Conservation (phyloP, 2,888 invertebrate species). For the Steinernema carpocapsae region DNA sequence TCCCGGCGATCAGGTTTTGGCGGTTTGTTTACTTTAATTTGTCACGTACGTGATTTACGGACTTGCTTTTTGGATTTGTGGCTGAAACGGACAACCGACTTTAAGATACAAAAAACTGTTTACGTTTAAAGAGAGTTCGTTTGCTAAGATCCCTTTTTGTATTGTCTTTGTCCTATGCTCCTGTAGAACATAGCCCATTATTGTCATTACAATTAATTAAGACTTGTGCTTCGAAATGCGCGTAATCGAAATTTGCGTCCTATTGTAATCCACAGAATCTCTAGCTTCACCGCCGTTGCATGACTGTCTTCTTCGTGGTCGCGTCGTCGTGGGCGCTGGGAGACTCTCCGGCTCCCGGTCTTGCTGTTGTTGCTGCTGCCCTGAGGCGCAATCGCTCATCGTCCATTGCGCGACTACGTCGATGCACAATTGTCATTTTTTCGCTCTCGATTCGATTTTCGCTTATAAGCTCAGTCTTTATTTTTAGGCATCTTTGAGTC, state of each 20-base stretch:
- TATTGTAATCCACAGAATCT: constrained; percentile 11
- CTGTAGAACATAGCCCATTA: not conserved
- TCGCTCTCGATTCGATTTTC: constrained; percentile 30
- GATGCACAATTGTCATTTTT: not conserved
- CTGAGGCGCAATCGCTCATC: constrained; percentile 15
- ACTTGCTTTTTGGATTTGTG: not conserved
- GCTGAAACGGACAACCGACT: not conserved
- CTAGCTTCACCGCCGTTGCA: constrained; percentile 1
- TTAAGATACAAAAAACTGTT: not conserved
- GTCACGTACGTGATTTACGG: constrained; percentile 8
- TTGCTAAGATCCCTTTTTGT: not conserved
- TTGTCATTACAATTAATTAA: constrained; percentile 17
- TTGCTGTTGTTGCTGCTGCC: not conserved
- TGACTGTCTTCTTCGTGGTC: constrained; percentile 1
- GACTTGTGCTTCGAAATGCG: not conserved
- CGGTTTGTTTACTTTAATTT: constrained; percentile 8
- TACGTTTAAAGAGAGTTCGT: not conserved
- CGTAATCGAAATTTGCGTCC: constrained; percentile 18
- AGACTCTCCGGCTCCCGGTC: constrained; percentile 1
- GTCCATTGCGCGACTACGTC: constrained; percentile 20
- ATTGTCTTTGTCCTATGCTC: constrained; percentile 9
- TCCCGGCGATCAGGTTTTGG: constrained; percentile 4
- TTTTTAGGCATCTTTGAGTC: too few relatives aligned
- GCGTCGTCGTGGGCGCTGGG: constrained; percentile 2
- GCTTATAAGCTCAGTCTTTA: too few relatives aligned